Percentiles rank a stretch among this genome's conserved stretches.
Evolutionary conservation across 2,888 invertebrate genomes (phyloP).

Genomic region (Agriopis aurantiaria): DNA sequence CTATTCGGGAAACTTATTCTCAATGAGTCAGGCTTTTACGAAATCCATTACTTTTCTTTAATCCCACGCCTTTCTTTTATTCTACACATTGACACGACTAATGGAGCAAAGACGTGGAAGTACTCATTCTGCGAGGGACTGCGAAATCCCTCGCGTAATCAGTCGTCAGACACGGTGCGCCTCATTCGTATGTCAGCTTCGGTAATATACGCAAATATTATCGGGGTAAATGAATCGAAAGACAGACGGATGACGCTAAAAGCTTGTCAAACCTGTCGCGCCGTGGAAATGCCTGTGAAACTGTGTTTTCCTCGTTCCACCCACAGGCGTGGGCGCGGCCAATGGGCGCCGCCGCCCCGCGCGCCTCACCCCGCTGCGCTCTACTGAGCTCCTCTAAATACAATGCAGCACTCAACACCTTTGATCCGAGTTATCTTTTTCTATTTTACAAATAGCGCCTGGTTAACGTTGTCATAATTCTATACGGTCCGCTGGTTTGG

Average conservation of each 20-base stretch:
- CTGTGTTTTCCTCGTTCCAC: conserved; percentile 74
- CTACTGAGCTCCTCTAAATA: conserved; percentile 60
- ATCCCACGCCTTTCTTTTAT: conserved; percentile 18
- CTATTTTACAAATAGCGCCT: conserved; percentile 44
- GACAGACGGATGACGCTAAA: conserved; percentile 79
- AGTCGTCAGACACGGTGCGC: conserved; percentile 64
- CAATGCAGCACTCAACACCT: conserved; percentile 52
- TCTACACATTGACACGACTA: conserved; percentile 13
- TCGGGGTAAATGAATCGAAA: conserved; percentile 65
- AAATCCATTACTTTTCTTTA: conserved; percentile 29
- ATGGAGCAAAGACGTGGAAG: conserved; percentile 27
- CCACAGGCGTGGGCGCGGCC: conserved; percentile 79
- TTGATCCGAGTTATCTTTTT: conserved; percentile 46
- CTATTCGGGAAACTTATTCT: neutral
- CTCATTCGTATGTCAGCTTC: conserved; percentile 58
- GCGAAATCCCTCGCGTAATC: conserved; percentile 65
- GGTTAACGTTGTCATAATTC: conserved; percentile 48
- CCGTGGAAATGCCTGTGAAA: conserved; percentile 67
- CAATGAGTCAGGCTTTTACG: neutral
- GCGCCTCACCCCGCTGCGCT: conserved; percentile 56
- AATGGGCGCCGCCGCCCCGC: conserved; percentile 73
- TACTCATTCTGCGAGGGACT: conserved; percentile 46
- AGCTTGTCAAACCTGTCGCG: conserved; percentile 77
- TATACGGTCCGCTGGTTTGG: conserved; percentile 42
- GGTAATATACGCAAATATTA: conserved; percentile 54